These are phyloP conservation scores for Microctonus brassicae DNA, from an alignment of 2,888 invertebrate species.

Conservation along the genomic window DNA sequence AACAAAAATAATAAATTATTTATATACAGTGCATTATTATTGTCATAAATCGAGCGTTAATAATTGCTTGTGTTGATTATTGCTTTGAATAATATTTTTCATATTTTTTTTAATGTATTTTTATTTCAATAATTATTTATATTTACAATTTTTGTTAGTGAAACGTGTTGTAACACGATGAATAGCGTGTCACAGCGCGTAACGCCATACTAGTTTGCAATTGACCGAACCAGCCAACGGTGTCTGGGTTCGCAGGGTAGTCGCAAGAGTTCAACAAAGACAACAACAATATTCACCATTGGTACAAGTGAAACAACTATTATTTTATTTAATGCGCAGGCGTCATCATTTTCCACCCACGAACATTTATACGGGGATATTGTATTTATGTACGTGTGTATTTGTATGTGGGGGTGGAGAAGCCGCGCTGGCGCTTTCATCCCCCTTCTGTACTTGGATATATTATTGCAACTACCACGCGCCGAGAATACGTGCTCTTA, in stretches of 20 bases:
- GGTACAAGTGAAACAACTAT: conserved; percentile 19
- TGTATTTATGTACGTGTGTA: neutral
- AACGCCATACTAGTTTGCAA: conserved; percentile 67
- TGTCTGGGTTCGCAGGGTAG: conserved; percentile 46
- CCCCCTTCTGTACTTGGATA: conserved; percentile 9
- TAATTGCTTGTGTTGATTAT: conserved; percentile 2
- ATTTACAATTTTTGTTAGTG: conserved; percentile 29
- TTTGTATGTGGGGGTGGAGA: conserved; percentile 31
- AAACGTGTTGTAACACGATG: conserved; percentile 46
- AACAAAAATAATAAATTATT: neutral
- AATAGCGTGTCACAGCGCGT: conserved; percentile 61
- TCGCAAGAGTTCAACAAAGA: conserved; percentile 44
- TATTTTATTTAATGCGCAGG: conserved; percentile 6
- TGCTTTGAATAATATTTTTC: neutral
- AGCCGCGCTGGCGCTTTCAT: conserved; percentile 32
- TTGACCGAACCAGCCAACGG: conserved; percentile 65
- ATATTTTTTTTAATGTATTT: neutral
- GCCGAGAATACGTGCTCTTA: conserved; percentile 25
- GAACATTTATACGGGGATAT: neutral
- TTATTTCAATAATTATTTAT: neutral
- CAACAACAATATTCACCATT: conserved; percentile 37
- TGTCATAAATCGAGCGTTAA: neutral
- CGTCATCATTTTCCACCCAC: neutral
- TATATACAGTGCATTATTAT: neutral
- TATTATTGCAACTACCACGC: neutral